Percentiles rank a stretch among this genome's conserved stretches.
phyloP scores from a whole-genome alignment of 2,797 vertebrate species.

The Odontamblyopus lacepedii region DNA sequence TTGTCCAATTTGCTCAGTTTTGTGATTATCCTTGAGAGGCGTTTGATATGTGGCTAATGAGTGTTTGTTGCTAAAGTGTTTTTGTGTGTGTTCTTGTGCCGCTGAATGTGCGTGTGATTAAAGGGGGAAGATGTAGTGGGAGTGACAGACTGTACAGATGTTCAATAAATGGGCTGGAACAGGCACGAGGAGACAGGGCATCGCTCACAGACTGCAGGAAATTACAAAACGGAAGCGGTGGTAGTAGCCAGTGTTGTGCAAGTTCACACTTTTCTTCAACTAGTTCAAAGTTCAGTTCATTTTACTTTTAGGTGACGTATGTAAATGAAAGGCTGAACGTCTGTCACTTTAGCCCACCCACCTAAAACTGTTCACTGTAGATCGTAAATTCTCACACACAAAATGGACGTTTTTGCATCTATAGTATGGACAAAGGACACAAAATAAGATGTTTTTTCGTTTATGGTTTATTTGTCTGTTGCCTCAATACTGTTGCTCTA shows the following conservation, averaged over 20 bases:
- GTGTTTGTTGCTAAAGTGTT: constrained; percentile 62
- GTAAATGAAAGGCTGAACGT: no score
- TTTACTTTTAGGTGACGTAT: no score
- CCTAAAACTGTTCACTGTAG: no score
- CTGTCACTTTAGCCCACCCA: no score
- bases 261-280: no score
- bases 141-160: constrained; percentile 70
- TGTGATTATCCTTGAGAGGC: constrained; percentile 66
- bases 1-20: constrained; percentile 44
- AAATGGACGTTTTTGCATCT: no score
- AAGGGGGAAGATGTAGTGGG: constrained; percentile 52
- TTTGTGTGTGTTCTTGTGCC: constrained; percentile 2
- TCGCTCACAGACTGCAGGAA: constrained; percentile 40
- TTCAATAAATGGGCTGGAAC: constrained; percentile 77
- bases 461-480: no score
- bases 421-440: no score
- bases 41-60: constrained; percentile 72
- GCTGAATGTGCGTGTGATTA: constrained; percentile 45
- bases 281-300: no score
- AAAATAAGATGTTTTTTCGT: no score
- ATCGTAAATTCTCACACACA: no score
- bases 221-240: constrained; percentile 9
- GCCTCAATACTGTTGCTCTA: no score
- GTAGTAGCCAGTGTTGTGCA: background rate
- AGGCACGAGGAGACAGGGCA: constrained; percentile 48